phyloP scores from a whole-genome alignment of 2,797 vertebrate genomes.

The Gephyroberyx darwinii region DNA sequence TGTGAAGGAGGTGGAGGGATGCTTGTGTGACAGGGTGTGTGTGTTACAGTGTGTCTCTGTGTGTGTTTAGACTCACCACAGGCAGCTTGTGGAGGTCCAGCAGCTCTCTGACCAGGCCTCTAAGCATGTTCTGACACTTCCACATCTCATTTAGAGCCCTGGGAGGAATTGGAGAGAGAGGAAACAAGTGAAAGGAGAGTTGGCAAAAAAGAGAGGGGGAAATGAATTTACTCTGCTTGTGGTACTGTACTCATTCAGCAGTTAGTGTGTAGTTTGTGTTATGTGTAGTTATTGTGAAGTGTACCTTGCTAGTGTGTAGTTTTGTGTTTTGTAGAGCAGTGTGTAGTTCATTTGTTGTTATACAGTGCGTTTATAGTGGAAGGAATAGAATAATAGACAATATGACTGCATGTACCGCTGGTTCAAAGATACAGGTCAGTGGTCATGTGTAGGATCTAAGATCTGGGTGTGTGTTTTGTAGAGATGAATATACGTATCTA shows the following conservation, averaged over 20 bases:
- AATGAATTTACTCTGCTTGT: background rate
- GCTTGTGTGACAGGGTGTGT: background rate
- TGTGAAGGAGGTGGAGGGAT: background rate
- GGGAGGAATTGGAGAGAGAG: constrained; percentile 34
- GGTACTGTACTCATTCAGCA: background rate
- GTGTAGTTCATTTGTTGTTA: background rate
- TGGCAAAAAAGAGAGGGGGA: background rate
- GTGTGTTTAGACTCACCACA: constrained; percentile 78
- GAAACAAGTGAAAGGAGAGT: background rate
- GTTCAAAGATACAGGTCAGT: background rate
- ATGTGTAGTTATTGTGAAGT: background rate
- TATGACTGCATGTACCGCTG: background rate
- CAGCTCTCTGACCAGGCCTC: constrained; percentile 94
- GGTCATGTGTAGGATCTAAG: background rate
- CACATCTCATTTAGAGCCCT: constrained; percentile 99
- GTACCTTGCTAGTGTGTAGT: background rate
- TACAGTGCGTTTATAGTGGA: background rate
- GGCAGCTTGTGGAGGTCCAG: constrained; percentile 97
- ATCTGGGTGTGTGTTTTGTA: background rate
- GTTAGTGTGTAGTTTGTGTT: too few relatives aligned
- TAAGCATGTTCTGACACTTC: constrained; percentile 99
- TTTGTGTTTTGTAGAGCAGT: constrained; percentile 9
- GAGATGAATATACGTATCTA: constrained; percentile 15
- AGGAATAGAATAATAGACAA: background rate
- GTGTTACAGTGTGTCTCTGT: background rate